phyloP scores from a whole-genome alignment of 2,113 vertebrate genomes.

The Muntiacus muntjak region DNA sequence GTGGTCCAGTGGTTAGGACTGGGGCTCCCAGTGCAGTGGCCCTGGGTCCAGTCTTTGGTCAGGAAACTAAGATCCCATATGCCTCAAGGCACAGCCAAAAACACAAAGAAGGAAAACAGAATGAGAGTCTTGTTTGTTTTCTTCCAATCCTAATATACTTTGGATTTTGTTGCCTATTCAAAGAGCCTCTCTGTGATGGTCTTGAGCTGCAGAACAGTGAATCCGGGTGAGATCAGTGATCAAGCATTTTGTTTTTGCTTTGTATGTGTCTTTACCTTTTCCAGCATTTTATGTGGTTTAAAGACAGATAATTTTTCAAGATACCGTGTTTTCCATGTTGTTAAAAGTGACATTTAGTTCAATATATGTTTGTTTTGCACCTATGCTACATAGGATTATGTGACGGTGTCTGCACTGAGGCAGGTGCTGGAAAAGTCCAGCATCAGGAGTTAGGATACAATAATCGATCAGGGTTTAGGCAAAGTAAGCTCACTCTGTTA shows the following conservation, averaged over 20 bases:
- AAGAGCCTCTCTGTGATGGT: background rate
- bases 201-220: background rate
- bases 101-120: background rate
- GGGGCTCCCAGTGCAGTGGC: background rate
- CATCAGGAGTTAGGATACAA: background rate
- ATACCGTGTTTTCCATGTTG: background rate
- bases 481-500: background rate
- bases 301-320: background rate
- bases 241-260: background rate
- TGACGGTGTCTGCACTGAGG: background rate
- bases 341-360: background rate
- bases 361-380: background rate
- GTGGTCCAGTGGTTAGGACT: background rate
- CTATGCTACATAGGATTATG: background rate
- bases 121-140: background rate
- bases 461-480: background rate
- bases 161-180: background rate
- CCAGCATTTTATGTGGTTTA: background rate
- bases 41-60: background rate
- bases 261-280: background rate
- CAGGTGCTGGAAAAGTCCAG: background rate
- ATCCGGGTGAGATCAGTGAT: background rate
- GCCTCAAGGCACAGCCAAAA: background rate
- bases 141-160: background rate
- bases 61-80: background rate